A percentile compares a stretch with the other conserved stretches of the same genome.
Conservation (phyloP, 2,888 invertebrate species). For the Subacronicta megacephala region DNA sequence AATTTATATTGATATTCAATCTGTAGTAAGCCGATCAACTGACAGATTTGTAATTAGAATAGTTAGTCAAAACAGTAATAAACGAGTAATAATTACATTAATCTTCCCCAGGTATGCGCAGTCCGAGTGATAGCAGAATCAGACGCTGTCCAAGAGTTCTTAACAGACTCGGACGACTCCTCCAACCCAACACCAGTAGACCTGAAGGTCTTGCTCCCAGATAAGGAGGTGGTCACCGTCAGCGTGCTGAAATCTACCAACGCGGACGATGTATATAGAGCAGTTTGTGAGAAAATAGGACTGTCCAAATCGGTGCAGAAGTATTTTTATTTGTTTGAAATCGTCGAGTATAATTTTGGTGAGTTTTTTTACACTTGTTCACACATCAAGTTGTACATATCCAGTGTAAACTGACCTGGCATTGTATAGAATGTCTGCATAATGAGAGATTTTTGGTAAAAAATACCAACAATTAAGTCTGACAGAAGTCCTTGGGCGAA, state of each 20-base stretch:
- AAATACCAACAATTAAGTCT: too few relatives aligned
- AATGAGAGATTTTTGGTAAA: too few relatives aligned
- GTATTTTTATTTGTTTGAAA: conserved; percentile 99
- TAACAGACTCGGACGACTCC: conserved; percentile 97
- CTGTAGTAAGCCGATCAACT: too few relatives aligned
- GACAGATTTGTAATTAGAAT: too few relatives aligned
- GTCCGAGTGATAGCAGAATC: conserved; percentile 99
- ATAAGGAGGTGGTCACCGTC: conserved; percentile 96
- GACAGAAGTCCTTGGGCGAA: too few relatives aligned
- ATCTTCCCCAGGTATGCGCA: conserved; percentile 93
- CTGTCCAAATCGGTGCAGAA: conserved; percentile 95
- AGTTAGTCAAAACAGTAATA: too few relatives aligned
- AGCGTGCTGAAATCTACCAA: conserved; percentile 96
- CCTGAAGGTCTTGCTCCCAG: conserved; percentile 95
- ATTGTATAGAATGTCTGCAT: too few relatives aligned
- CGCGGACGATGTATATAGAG: conserved; percentile 97
- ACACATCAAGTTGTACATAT: too few relatives aligned
- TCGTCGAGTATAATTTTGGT: conserved; percentile 99
- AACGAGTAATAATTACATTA: conserved; percentile 1
- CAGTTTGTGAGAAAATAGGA: conserved; percentile 95
- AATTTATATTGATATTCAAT: too few relatives aligned
- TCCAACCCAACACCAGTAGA: conserved; percentile 93
- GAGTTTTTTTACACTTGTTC: conserved; percentile 65
- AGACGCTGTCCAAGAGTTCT: conserved; percentile 98
- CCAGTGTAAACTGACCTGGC: too few relatives aligned